Percentiles rank a stretch among this genome's conserved stretches.
phyloP scores from a whole-genome alignment of 2,888 invertebrate genomes.

The Drosophila vallismaia region DNA sequence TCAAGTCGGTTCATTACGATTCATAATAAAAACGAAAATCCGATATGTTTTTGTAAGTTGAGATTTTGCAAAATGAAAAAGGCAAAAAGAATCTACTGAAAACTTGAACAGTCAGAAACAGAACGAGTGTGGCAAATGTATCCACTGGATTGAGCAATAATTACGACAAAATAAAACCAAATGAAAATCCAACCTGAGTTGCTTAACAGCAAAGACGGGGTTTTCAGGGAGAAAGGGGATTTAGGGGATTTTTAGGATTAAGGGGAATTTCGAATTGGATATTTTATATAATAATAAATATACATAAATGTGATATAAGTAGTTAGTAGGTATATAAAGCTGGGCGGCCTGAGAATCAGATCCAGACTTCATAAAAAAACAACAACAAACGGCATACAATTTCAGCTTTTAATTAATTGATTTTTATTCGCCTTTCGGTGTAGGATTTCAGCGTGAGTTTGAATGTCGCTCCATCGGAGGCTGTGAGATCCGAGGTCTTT shows the following conservation, averaged over 20 bases:
- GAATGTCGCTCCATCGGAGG: slow-evolving; percentile 30
- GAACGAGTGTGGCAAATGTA: slow-evolving; percentile 61
- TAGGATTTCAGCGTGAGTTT: slow-evolving; percentile 65
- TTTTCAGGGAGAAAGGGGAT: slow-evolving; percentile 1
- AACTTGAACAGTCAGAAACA: slow-evolving; percentile 30
- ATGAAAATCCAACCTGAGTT: slow-evolving; percentile 29
- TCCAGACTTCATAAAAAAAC: slow-evolving; percentile 32
- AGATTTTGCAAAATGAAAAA: slow-evolving; percentile 68
- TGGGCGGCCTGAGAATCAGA: slow-evolving; percentile 30
- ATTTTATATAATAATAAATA: slow-evolving; percentile 4
- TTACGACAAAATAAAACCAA: slow-evolving; percentile 52
- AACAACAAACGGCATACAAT: slow-evolving; percentile 56
- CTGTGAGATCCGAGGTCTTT: slow-evolving; percentile 29
- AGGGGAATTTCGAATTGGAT: slow-evolving; percentile 25
- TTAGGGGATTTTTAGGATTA: no score
- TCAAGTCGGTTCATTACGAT: slow-evolving; percentile 63
- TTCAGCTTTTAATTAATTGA: slow-evolving; percentile 79
- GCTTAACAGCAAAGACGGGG: neutral
- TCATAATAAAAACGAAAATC: slow-evolving; percentile 74
- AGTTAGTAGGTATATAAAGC: neutral
- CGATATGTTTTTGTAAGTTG: slow-evolving; percentile 79
- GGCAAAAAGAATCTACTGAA: slow-evolving; percentile 17
- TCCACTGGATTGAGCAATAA: slow-evolving; percentile 59
- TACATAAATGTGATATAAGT: slow-evolving; percentile 1
- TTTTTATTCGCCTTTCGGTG: slow-evolving; percentile 79